These are phyloP conservation scores for Hypomecis atomaria DNA, from an alignment of 2,888 invertebrate species.

Conservation along the genomic window DNA sequence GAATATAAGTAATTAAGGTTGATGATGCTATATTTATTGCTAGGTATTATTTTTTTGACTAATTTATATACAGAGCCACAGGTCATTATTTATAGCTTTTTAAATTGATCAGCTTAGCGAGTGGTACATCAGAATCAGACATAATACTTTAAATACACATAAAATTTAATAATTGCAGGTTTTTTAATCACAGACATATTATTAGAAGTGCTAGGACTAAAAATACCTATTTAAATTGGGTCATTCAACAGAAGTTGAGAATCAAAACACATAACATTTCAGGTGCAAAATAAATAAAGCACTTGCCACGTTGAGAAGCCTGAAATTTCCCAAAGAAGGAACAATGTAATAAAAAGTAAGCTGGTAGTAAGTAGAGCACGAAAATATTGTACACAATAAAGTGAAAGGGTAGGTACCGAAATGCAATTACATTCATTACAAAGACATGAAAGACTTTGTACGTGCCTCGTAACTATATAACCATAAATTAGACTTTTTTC, in stretches of 20 bases:
- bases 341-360: constrained; percentile 58
- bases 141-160: too few species aligned
- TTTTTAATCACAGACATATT: too few species aligned
- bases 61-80: too few species aligned
- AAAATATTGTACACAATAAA: constrained; percentile 78
- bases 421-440: constrained; percentile 54
- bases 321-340: constrained; percentile 31
- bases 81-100: too few species aligned
- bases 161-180: too few species aligned
- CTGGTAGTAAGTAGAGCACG: constrained; percentile 79
- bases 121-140: too few species aligned
- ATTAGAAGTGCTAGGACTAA: constrained; percentile 7
- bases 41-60: too few species aligned
- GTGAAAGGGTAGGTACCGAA: constrained; percentile 81
- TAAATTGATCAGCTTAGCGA: too few species aligned
- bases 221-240: constrained; percentile 16
- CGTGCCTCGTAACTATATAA: constrained; percentile 22
- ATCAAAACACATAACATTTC: background rate
- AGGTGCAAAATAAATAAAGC: background rate
- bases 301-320: constrained; percentile 36
- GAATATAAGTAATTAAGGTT: too few species aligned
- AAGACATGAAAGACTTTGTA: constrained; percentile 37
- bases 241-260: constrained; percentile 10
- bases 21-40: too few species aligned
- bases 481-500: constrained; percentile 5